Evolutionary conservation across 2,888 invertebrate species (phyloP).

Genomic region (Agrochola litura): DNA sequence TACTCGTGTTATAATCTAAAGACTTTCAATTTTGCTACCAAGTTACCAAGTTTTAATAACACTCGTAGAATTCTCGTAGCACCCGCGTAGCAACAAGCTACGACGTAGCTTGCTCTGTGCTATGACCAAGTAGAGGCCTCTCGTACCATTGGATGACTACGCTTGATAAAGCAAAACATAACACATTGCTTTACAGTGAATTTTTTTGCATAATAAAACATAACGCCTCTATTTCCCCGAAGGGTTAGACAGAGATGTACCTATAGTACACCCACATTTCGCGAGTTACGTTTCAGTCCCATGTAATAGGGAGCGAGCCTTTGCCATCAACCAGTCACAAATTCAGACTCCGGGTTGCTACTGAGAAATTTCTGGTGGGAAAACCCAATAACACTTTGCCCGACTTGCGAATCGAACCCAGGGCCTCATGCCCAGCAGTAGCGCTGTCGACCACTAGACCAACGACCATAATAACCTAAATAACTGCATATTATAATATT

Average conservation of each 20-base stretch:
- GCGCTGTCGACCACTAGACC: not conserved
- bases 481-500: no score
- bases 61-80: conserved; percentile 1
- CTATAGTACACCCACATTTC: not conserved
- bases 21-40: not conserved
- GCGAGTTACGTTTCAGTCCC: no score
- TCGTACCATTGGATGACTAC: not conserved
- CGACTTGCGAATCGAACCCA: not conserved
- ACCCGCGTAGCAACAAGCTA: conserved; percentile 30
- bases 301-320: no score
- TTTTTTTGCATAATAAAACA: not conserved
- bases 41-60: not conserved
- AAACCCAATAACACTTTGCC: not conserved
- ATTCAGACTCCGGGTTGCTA: no score
- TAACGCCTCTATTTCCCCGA: not conserved
- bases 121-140: not conserved
- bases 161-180: not conserved
- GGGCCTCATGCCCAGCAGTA: no score
- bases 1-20: not conserved
- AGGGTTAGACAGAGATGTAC: no score
- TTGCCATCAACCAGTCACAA: no score
- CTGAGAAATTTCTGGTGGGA: not conserved
- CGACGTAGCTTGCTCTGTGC: conserved; percentile 19
- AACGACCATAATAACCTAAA: no score
- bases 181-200: not conserved